Conservation (phyloP, 2,888 invertebrate species). For the Rhorus exstirpatorius region DNA sequence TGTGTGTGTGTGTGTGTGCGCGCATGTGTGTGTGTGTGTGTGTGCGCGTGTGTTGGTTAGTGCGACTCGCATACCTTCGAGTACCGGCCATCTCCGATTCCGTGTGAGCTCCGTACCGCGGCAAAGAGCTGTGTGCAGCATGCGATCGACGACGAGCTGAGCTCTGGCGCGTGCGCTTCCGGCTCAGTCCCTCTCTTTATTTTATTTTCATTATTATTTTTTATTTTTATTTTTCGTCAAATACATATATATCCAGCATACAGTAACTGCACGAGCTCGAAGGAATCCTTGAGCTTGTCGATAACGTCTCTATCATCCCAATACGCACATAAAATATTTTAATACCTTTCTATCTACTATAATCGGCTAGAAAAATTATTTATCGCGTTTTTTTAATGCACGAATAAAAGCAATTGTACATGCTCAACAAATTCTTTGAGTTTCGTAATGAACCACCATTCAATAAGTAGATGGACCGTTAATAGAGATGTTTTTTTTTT, state of each 20-base stretch:
- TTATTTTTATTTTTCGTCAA: conserved; percentile 6
- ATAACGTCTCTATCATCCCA: conserved; percentile 25
- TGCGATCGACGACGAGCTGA: conserved; percentile 69
- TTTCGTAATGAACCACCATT: no score
- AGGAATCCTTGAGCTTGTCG: conserved; percentile 42
- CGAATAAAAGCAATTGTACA: neutral
- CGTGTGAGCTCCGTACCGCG: conserved; percentile 62
- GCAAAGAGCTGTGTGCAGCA: conserved; percentile 66
- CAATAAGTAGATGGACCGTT: neutral
- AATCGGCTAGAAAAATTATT: no score
- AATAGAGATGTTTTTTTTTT: no score
- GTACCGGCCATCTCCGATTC: conserved; percentile 74
- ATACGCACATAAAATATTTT: neutral
- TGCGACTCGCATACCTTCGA: conserved; percentile 72
- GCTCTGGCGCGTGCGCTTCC: conserved; percentile 76
- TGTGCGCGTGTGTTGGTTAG: conserved; percentile 67
- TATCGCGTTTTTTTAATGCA: no score
- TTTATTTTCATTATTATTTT: conserved; percentile 4
- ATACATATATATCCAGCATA: neutral
- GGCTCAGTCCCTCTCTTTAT: conserved; percentile 68
- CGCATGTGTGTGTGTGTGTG: no score
- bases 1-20: no score
- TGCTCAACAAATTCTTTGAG: neutral
- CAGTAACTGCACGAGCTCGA: conserved; percentile 19
- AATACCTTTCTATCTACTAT: neutral